Evolutionary conservation across 2,888 invertebrate genomes (phyloP).

Genomic region (Hylaea fasciaria): DNA sequence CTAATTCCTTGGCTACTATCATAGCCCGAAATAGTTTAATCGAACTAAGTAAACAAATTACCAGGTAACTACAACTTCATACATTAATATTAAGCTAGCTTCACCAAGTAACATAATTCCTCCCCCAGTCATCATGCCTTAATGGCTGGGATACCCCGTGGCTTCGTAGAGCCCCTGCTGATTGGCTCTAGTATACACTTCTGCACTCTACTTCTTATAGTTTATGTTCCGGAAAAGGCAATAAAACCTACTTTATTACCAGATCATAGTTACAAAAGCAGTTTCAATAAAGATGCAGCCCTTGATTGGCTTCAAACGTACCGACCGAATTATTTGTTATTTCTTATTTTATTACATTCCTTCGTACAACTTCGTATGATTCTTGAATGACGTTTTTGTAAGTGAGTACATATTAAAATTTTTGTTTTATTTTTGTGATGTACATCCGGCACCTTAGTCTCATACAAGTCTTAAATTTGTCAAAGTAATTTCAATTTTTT

Average conservation of each 20-base stretch:
- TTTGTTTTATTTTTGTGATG: too few species aligned
- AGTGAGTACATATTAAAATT: too few species aligned
- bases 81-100: constrained; percentile 2
- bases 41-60: not conserved
- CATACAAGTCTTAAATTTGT: too few species aligned
- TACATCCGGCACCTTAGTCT: too few species aligned
- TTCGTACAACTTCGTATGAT: too few species aligned
- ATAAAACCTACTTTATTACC: constrained; percentile 27
- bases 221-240: constrained; percentile 31
- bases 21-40: not conserved
- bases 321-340: not conserved
- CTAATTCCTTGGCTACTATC: too few species aligned
- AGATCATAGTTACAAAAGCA: constrained; percentile 5
- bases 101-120: constrained; percentile 6
- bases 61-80: not conserved
- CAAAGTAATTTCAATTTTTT: too few species aligned
- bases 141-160: constrained; percentile 30
- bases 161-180: constrained; percentile 32
- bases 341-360: too few species aligned
- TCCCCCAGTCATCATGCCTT: constrained; percentile 12
- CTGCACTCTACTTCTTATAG: constrained; percentile 19
- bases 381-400: not conserved
- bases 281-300: not conserved
- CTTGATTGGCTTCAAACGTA: not conserved
- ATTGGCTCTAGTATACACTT: constrained; percentile 14